Conservation (phyloP, 2,888 invertebrate genomes). For the Drosophila maculinotata region DNA sequence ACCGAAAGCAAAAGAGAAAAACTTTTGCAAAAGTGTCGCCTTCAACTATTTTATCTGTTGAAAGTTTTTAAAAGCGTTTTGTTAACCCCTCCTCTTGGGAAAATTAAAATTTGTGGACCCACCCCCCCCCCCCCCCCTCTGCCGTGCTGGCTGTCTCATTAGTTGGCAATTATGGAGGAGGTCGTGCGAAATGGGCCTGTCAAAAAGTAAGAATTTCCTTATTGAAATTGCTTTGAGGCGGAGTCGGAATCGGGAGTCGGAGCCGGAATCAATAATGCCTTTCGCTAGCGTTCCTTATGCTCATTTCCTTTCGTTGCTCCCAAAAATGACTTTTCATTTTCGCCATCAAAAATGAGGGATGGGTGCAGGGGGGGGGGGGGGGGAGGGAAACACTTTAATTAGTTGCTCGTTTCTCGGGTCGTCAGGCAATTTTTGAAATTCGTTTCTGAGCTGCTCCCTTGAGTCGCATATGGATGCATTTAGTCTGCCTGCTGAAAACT, state of each 20-base stretch:
- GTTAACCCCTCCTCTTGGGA: not conserved
- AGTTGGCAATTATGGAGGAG: conserved; percentile 59
- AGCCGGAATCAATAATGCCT: conserved; percentile 52
- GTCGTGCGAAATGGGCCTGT: conserved; percentile 57
- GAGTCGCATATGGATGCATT: conserved; percentile 39
- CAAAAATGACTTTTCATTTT: conserved; percentile 60
- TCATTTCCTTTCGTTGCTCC: conserved; percentile 24
- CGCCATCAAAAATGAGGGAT: conserved; percentile 3
- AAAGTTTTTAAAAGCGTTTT: conserved; percentile 42
- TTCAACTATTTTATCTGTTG: conserved; percentile 63
- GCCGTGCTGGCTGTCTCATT: conserved; percentile 42
- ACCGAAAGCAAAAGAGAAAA: conserved; percentile 15
- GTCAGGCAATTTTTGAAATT: conserved; percentile 34
- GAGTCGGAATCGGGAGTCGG: conserved; percentile 27
- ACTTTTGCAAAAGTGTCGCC: conserved; percentile 59
- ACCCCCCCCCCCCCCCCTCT: not conserved
- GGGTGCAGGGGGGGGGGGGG: not conserved
- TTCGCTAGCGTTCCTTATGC: conserved; percentile 28
- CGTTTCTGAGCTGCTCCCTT: conserved; percentile 21
- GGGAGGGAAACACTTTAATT: conserved; percentile 56
- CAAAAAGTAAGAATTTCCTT: conserved; percentile 65
- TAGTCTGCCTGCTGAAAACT: not conserved
- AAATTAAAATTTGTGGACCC: conserved; percentile 44
- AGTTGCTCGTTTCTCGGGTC: conserved; percentile 38
- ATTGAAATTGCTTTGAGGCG: conserved; percentile 56